These are phyloP conservation scores for Cheilosia vernalis DNA, from an alignment of 2,888 invertebrate species.

Conservation along the genomic window DNA sequence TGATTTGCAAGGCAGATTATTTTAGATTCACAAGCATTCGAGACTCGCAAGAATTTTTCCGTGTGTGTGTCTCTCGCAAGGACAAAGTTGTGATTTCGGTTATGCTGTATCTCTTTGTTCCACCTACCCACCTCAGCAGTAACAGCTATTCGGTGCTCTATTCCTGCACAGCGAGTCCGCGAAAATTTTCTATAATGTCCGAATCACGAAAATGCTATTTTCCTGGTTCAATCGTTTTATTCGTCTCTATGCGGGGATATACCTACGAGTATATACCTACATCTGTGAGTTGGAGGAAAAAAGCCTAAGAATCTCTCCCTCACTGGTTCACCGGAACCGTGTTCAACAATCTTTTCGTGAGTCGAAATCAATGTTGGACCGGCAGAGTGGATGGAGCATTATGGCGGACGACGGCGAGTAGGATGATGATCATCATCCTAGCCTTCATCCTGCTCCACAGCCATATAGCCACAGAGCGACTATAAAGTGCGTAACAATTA, in stretches of 20 bases:
- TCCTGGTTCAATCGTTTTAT: constrained; percentile 71
- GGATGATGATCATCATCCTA: constrained; percentile 41
- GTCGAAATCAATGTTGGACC: constrained; percentile 68
- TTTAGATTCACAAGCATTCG: constrained; percentile 47
- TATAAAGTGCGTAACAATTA: constrained; percentile 74
- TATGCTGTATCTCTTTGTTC: constrained; percentile 31
- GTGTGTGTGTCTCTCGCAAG: neutral
- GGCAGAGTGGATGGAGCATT: constrained; percentile 32
- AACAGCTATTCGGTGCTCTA: constrained; percentile 45
- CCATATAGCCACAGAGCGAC: constrained; percentile 20
- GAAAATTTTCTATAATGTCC: constrained; percentile 74
- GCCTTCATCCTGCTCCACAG: constrained; percentile 21
- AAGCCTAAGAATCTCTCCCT: constrained; percentile 9
- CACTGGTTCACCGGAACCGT: constrained; percentile 47
- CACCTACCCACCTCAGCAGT: constrained; percentile 47
- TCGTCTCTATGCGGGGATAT: constrained; percentile 20
- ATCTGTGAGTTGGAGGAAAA: constrained; percentile 7
- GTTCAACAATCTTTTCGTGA: constrained; percentile 75
- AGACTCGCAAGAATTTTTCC: constrained; percentile 20
- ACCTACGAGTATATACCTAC: constrained; percentile 19
- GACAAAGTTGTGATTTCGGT: constrained; percentile 51
- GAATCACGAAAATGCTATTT: constrained; percentile 74
- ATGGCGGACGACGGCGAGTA: neutral
- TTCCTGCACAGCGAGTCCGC: constrained; percentile 52
- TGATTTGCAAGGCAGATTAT: constrained; percentile 74